phyloP scores from a whole-genome alignment of 2,888 invertebrate species.

The Lagria hirta region DNA sequence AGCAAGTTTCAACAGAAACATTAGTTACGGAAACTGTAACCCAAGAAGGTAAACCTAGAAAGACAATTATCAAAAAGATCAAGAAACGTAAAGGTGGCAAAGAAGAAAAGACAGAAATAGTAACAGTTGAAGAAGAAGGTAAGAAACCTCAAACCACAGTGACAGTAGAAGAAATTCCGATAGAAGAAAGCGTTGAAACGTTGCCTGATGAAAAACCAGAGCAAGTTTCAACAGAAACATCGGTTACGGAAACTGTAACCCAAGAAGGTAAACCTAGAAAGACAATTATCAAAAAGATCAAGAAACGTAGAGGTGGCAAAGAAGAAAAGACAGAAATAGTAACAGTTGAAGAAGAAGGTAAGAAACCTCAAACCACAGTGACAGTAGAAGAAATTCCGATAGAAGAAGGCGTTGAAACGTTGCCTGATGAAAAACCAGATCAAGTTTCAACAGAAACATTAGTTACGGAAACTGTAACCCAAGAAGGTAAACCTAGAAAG shows the following conservation, averaged over 20 bases:
- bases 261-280: constrained; percentile 15
- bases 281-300: constrained; percentile 42
- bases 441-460: constrained; percentile 34
- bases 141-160: constrained; percentile 49
- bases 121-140: constrained; percentile 52
- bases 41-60: constrained; percentile 37
- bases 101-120: constrained; percentile 48
- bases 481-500: constrained; percentile 33
- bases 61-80: constrained; percentile 41
- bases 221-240: constrained; percentile 31
- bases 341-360: constrained; percentile 47
- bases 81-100: constrained; percentile 50
- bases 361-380: constrained; percentile 38
- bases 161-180: constrained; percentile 41
- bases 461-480: constrained; percentile 26
- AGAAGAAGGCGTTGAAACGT: constrained; percentile 34
- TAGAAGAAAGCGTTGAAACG: constrained; percentile 44
- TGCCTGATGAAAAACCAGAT: constrained; percentile 20
- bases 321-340: constrained; percentile 46
- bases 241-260: constrained; percentile 28
- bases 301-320: constrained; percentile 49
- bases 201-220: neutral
- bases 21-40: constrained; percentile 14
- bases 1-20: constrained; percentile 19
- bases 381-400: constrained; percentile 42